Base-by-base conservation (phyloP, 2,888 invertebrate species). In the Sphecodes monilicornis region DNA sequence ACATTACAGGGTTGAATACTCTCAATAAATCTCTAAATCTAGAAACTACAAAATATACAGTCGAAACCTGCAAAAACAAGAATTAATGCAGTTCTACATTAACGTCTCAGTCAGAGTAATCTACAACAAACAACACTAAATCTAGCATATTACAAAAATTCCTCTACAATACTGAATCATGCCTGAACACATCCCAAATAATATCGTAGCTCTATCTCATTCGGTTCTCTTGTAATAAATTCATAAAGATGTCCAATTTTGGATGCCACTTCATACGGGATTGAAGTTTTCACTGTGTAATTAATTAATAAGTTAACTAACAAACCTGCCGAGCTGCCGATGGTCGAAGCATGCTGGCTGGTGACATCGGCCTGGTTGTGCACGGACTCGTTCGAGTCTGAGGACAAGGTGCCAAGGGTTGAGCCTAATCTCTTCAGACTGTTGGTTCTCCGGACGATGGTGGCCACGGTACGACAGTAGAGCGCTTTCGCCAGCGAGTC, bases 391-490 rank as follows among this genome's bases (percentile, higher is more conserved):
- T 98, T 98, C 3, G 98, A 98, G 94, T 98, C 98, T 0, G 98
- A 98, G 90, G 98, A 98, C 5, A 98, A 95, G 32, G 98, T 98
- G 22, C 96, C 96, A 64, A 98, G 95, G 36, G 98, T 98, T 1
- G 98, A 98, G 60, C 98, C 98, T 71, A 98, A 95, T 82, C 98
- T 96, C 95, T 98, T 98, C 54, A 98, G 96, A 91, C 98, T 98
- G 95, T 99, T 99, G 78, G 98, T 98, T 91, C 99, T 96, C 54
- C 98, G 96, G 43, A 99, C 98, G 91, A 99, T 98, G 36, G 99
- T 98, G 29, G 98, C 98, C 29, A 99, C 98, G 16, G 98, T 98
- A 90, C 99, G 97, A 94, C 98, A 98, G 95, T 99, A 99, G 50
- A 99, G 96, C 29, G 99, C 98, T 95, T 98, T 98, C 50, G 98